Evolutionary conservation across 1,140 invertebrate genomes (phyloP).

Genomic region (Drosophila persimilis): DNA sequence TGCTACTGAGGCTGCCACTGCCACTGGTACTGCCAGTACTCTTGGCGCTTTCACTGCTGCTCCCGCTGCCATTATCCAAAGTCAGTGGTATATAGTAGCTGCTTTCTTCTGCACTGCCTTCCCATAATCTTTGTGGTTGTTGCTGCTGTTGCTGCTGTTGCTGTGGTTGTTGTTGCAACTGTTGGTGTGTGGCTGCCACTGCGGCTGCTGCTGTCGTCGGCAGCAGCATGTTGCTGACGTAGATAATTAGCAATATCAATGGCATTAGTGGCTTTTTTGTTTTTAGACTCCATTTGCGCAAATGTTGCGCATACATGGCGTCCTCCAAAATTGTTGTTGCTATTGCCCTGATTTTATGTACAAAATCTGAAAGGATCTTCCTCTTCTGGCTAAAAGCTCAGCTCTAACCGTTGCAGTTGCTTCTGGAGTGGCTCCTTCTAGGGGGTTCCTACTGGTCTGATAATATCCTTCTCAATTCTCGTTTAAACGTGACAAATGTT

Average conservation of each 20-base stretch:
- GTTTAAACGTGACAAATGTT: constrained; percentile 65
- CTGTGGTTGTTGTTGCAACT: constrained; percentile 40
- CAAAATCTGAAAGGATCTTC: constrained; percentile 42
- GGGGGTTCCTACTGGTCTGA: background rate
- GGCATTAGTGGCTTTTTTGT: constrained; percentile 83
- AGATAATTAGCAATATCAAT: constrained; percentile 77
- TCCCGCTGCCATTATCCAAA: constrained; percentile 67
- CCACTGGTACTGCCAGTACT: constrained; percentile 21
- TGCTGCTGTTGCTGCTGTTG: constrained; percentile 41
- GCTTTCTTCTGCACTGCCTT: constrained; percentile 65
- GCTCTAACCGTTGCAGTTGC: constrained; percentile 36
- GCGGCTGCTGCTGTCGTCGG: constrained; percentile 63
- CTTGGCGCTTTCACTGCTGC: constrained; percentile 17
- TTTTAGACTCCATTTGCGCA: constrained; percentile 83
- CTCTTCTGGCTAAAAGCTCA: constrained; percentile 16
- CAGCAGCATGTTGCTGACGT: constrained; percentile 78
- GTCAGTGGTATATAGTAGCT: constrained; percentile 71
- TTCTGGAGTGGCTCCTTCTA: constrained; percentile 24
- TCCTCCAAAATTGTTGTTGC: constrained; percentile 77
- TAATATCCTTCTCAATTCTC: background rate
- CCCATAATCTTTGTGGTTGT: constrained; percentile 51
- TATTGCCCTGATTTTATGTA: constrained; percentile 77
- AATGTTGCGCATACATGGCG: constrained; percentile 83
- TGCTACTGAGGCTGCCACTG: constrained; percentile 30
- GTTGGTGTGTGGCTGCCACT: constrained; percentile 38